Evolutionary conservation across 2,113 vertebrate genomes (phyloP).

Genomic region (Pontoporia blainvillei): DNA sequence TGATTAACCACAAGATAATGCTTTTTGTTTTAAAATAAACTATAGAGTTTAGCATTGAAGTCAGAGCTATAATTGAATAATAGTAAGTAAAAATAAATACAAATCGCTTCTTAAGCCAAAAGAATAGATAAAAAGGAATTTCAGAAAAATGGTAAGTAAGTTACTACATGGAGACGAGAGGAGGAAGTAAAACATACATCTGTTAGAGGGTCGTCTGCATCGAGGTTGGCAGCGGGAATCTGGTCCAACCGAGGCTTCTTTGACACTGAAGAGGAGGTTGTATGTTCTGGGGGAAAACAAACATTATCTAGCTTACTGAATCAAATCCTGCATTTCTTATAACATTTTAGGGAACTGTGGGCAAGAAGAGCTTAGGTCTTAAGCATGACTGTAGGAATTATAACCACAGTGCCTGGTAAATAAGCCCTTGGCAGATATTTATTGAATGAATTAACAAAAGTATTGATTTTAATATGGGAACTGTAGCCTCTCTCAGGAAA

Average conservation of each 20-base stretch:
- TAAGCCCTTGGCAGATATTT: background rate
- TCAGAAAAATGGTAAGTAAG: background rate
- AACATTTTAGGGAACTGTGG: background rate
- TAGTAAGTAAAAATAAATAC: background rate
- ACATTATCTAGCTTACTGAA: slow-evolving; percentile 6
- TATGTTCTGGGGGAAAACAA: slow-evolving; percentile 86
- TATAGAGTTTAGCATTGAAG: background rate
- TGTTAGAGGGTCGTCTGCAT: slow-evolving; percentile 96
- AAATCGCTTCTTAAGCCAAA: background rate
- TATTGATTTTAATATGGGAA: background rate
- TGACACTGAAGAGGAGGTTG: slow-evolving; percentile 94
- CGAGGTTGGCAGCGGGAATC: slow-evolving; percentile 97
- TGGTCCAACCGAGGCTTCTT: slow-evolving; percentile 97
- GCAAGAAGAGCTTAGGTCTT: background rate
- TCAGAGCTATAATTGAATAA: background rate
- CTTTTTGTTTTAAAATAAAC: slow-evolving; percentile 9
- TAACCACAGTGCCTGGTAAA: background rate
- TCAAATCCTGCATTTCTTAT: background rate
- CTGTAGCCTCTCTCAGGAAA: background rate
- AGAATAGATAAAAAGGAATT: background rate
- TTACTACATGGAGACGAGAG: background rate
- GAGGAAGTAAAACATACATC: slow-evolving; percentile 84
- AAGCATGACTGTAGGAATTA: background rate
- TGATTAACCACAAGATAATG: background rate
- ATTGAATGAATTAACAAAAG: background rate